Conservation (phyloP, 2,797 vertebrate genomes). For the Limosa lapponica region DNA sequence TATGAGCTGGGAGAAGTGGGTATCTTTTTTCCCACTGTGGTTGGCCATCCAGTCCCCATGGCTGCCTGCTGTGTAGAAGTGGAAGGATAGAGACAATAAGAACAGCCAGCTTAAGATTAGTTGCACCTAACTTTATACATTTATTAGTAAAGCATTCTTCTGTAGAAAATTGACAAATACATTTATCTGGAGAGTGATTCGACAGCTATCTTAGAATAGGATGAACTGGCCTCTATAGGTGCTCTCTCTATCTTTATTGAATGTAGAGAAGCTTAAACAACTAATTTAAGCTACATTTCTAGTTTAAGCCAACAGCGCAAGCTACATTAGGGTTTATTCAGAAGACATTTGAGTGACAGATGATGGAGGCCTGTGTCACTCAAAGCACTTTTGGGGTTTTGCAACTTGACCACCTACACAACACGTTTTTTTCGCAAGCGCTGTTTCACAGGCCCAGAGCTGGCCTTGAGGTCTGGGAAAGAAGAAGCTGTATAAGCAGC, state of each 20-base stretch:
- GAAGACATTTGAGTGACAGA: neutral
- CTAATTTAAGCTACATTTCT: neutral
- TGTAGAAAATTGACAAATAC: neutral
- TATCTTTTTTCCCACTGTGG: neutral
- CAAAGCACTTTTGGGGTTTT: neutral
- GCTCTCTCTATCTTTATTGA: neutral
- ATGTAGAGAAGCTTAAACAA: neutral
- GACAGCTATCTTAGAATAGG: neutral
- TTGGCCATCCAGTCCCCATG: neutral
- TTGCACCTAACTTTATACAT: neutral
- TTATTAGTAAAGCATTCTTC: neutral
- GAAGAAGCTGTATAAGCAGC: neutral
- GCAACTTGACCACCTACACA: neutral
- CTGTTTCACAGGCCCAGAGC: neutral
- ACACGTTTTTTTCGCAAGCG: accelerated
- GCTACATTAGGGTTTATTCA: neutral
- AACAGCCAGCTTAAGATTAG: neutral
- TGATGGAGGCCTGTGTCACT: neutral
- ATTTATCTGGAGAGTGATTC: neutral
- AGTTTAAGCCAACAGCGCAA: neutral
- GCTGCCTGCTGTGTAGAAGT: neutral
- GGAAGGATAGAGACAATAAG: neutral
- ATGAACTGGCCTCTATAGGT: neutral
- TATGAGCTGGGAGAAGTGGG: neutral
- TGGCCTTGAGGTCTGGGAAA: neutral